phyloP scores from a whole-genome alignment of 2,797 vertebrate genomes.

The Mareca penelope region DNA sequence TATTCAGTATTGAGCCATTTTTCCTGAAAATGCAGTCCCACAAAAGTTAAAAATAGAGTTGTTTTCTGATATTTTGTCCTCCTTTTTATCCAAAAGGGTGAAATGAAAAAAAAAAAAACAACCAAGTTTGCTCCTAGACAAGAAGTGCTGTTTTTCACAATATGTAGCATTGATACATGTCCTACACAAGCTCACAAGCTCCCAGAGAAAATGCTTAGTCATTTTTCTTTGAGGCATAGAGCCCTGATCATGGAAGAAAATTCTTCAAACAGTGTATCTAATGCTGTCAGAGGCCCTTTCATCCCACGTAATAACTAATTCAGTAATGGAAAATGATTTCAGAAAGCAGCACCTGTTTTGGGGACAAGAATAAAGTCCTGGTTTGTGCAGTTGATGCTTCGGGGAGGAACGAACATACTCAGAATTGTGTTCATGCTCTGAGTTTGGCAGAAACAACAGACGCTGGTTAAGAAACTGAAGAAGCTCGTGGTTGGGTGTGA shows the following conservation, averaged over 20 bases:
- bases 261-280: not conserved
- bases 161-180: not conserved
- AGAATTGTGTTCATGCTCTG: not conserved
- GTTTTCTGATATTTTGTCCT: not conserved
- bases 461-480: fast-evolving
- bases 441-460: not conserved
- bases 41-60: conserved; percentile 21
- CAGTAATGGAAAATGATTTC: not conserved
- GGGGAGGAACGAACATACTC: not conserved
- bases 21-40: conserved; percentile 24
- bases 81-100: not conserved
- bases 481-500: not conserved
- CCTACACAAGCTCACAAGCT: not conserved
- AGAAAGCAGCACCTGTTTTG: not conserved
- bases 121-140: not conserved
- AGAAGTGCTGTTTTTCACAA: not conserved
- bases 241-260: not conserved
- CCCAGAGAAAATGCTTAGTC: not conserved
- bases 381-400: not conserved
- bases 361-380: not conserved
- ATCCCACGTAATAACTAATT: not conserved
- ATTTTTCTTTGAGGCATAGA: not conserved
- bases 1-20: conserved; percentile 20
- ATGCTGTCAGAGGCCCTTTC: not conserved
- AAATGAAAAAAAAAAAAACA: not conserved